phyloP scores from a whole-genome alignment of 2,888 invertebrate species.

The Andricus quercusramuli region DNA sequence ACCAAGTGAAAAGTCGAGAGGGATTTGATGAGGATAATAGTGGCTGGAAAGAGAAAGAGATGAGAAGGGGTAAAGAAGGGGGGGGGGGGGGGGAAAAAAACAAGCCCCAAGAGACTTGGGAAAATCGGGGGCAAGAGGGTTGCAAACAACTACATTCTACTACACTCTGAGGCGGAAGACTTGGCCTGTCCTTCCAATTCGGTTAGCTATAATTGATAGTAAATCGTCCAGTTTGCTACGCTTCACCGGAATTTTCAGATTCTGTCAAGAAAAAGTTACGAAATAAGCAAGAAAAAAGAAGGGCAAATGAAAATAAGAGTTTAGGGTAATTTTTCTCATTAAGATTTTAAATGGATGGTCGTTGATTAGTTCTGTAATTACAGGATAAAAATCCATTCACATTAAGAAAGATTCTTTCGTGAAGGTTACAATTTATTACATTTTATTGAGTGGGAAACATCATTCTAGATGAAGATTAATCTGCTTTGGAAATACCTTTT shows the following conservation, averaged over 20 bases:
- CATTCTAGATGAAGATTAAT: slow-evolving; percentile 29
- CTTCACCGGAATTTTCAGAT: neutral
- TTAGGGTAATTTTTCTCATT: neutral
- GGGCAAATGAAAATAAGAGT: neutral
- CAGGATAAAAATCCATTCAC: neutral
- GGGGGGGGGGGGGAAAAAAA: neutral
- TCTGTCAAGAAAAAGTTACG: neutral
- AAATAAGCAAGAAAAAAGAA: neutral
- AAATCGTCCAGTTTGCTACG: neutral
- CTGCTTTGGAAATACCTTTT: slow-evolving; percentile 4
- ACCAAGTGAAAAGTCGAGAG: neutral
- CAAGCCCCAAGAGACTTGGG: slow-evolving; percentile 1
- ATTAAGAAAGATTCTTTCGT: neutral
- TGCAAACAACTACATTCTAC: slow-evolving; percentile 1
- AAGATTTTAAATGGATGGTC: neutral
- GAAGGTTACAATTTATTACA: slow-evolving; percentile 2
- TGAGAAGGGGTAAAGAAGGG: neutral
- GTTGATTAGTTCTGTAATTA: slow-evolving; percentile 6
- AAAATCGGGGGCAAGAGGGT: neutral
- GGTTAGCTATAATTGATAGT: slow-evolving; percentile 1
- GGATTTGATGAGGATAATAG: slow-evolving; percentile 10
- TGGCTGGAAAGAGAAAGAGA: neutral
- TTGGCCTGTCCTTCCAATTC: neutral
- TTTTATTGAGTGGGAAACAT: slow-evolving; percentile 8
- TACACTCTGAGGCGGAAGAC: neutral